These are phyloP conservation scores for Tretioscincus oriximinensis DNA, from an alignment of 2,113 vertebrate genomes.

Conservation along the genomic window DNA sequence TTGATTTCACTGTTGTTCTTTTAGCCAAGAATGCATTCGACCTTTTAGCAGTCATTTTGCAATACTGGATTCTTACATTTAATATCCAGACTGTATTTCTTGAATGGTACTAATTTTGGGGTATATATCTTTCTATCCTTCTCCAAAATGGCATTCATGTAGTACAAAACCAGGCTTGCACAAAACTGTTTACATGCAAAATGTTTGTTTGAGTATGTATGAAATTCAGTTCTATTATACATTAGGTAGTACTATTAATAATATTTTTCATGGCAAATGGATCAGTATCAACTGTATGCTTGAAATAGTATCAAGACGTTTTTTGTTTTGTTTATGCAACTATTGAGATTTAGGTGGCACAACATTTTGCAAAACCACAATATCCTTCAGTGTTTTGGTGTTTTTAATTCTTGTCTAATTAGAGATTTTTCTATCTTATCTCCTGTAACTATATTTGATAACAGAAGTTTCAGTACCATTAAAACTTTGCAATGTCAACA, in stretches of 20 bases:
- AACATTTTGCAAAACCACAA: background rate
- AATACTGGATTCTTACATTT: background rate
- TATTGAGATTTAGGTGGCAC: background rate
- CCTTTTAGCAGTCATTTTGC: background rate
- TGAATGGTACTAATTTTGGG: background rate
- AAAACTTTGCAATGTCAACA: background rate
- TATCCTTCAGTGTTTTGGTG: background rate
- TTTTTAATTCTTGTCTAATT: background rate
- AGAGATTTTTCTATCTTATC: background rate
- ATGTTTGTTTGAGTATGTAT: background rate
- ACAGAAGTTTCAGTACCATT: background rate
- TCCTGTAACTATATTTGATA: background rate
- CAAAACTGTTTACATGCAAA: background rate
- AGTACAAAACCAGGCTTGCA: background rate
- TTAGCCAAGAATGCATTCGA: too few relatives aligned
- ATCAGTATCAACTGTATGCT: background rate
- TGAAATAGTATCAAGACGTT: background rate
- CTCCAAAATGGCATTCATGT: background rate
- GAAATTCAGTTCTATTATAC: background rate
- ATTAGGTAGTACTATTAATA: background rate
- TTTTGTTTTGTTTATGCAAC: background rate
- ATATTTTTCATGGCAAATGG: background rate
- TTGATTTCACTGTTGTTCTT: too few relatives aligned
- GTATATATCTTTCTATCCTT: too few relatives aligned
- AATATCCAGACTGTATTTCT: background rate